Base-by-base conservation (phyloP, 2,888 invertebrate genomes). In the Plebejus argus region DNA sequence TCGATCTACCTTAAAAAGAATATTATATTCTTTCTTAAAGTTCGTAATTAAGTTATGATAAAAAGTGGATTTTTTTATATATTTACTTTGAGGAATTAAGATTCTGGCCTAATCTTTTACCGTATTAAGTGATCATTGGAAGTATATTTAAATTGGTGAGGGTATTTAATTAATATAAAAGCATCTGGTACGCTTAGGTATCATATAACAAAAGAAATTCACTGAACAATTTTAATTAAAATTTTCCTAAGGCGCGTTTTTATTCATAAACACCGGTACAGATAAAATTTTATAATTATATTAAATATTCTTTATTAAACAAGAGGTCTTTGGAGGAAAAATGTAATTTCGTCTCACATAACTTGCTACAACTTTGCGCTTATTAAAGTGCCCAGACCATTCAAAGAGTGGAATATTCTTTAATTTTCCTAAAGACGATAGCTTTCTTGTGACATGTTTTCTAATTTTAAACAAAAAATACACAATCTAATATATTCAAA, bases 121-220 rank as follows among this genome's bases (percentile, higher is more conserved):
- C 33, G 4, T 39, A 70, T 20, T 70, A 39, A 45, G 35, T 71
- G n/a, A 71, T 71, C 8, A 39, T 71, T 71, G 35, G 18, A 71
- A 39, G 8, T n/a, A 45, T 3, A 45, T 45, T 45, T 39, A 71
- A 35, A 20, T 70, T n/a, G 2, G 23, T 71, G 35, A 39, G 35
- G n/a, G 39, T 71, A 20, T 71, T 35, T 71, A 45, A 71, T 39
- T 39, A 39, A 71, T 39, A 45, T 39, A 39, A 20, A 39, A 71
- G 39, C 71, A 71, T 71, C 71, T 71, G 71, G 18, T 71, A 23
- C 23, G 49, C 23, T 49, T 49, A 72, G 49, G 23, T n/a, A n/a
- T n/a, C n/a, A 72, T 45, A 72, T 72, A 72, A 23, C 72, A 71
- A 71, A 71, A 71, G 71, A 71, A 71, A 71, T 39, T 71, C 71